These are phyloP conservation scores for Callyntrura guangdongensis DNA, from an alignment of 2,888 invertebrate species.

Conservation along the genomic window DNA sequence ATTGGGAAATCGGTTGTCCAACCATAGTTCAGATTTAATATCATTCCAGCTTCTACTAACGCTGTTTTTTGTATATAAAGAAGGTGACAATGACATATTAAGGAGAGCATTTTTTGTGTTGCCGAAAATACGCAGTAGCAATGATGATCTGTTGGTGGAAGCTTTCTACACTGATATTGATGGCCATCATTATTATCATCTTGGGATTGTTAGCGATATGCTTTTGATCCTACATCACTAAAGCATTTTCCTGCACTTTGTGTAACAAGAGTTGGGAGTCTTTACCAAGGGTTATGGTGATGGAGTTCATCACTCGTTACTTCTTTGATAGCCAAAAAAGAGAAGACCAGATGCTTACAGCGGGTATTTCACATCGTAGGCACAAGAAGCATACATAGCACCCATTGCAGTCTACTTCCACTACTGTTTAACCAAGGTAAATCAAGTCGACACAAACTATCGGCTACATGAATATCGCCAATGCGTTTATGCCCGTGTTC, in stretches of 20 bases:
- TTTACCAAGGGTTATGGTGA: slow-evolving; percentile 6
- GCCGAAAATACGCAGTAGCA: not conserved
- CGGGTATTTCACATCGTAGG: slow-evolving; percentile 6
- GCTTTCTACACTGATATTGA: not conserved
- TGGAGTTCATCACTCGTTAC: slow-evolving; percentile 19
- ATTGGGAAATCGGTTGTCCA: too few relatives aligned
- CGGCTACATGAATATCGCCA: not conserved
- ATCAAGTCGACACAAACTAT: not conserved
- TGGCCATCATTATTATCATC: slow-evolving; percentile 49
- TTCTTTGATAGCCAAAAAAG: not conserved
- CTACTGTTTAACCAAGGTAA: not conserved
- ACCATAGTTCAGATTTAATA: too few relatives aligned
- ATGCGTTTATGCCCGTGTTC: too few relatives aligned
- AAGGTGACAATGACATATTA: too few relatives aligned
- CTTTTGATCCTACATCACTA: slow-evolving; percentile 57
- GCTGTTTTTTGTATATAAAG: too few relatives aligned
- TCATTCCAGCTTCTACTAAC: too few relatives aligned
- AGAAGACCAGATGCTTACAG: slow-evolving; percentile 33
- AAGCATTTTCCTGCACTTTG: not conserved
- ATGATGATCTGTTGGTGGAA: slow-evolving; percentile 16
- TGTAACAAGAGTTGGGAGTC: not conserved
- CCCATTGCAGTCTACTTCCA: not conserved
- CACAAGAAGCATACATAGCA: not conserved
- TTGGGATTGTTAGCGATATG: slow-evolving; percentile 63
- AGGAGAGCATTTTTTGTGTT: not conserved